Conservation (phyloP, 2,888 invertebrate species). For the Gryllus longicercus region DNA sequence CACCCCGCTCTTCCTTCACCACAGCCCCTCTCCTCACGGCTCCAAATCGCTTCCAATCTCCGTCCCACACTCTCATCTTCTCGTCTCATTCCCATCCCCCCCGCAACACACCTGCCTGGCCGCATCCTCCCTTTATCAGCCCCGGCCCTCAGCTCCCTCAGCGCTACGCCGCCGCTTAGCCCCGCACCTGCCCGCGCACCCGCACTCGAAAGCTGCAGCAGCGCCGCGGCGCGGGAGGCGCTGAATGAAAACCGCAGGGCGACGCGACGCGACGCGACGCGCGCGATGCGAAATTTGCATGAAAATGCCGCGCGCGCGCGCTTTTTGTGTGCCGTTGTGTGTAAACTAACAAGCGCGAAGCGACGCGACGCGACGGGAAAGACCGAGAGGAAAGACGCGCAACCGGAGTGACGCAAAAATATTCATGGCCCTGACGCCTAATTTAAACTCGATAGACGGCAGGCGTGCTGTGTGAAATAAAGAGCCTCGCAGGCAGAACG, state of each 20-base stretch:
- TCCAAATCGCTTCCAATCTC: no score
- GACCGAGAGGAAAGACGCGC: neutral
- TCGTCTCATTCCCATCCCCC: neutral
- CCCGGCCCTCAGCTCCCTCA: no score
- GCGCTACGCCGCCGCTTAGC: neutral
- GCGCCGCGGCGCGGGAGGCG: neutral
- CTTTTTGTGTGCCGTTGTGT: neutral
- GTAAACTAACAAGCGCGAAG: neutral
- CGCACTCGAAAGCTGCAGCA: neutral
- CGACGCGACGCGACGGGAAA: neutral
- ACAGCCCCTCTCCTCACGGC: no score
- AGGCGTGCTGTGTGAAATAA: neutral
- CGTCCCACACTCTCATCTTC: no score
- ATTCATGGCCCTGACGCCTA: neutral
- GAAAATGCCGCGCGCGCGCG: neutral
- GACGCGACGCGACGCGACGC: no score
- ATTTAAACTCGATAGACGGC: neutral
- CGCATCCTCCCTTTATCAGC: neutral
- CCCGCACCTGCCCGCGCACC: neutral
- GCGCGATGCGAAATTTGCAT: neutral
- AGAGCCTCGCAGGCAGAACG: neutral
- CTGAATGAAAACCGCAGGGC: neutral
- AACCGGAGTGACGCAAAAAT: neutral
- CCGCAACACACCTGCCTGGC: neutral
- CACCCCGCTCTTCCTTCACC: no score